A percentile compares a stretch with the other conserved stretches of the same genome.
phyloP scores from a whole-genome alignment of 2,113 vertebrate genomes.

The Cricetomys ansorgei region DNA sequence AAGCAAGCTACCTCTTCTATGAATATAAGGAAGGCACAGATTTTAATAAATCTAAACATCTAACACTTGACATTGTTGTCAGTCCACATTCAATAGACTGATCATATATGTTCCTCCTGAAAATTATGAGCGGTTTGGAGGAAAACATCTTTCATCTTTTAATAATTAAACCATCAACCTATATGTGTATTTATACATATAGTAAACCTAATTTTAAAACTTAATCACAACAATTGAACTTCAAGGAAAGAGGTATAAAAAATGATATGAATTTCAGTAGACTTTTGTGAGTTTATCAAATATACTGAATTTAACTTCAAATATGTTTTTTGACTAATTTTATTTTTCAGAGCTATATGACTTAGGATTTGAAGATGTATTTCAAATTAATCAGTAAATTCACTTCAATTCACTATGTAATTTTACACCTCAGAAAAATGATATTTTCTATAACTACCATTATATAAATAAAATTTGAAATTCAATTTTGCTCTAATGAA shows the following conservation, averaged over 20 bases:
- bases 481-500: neutral
- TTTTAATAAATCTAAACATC: no score
- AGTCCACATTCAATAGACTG: no score
- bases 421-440: neutral
- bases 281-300: neutral
- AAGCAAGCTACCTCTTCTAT: no score
- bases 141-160: no score
- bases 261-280: neutral
- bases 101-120: no score
- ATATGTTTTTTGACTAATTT: neutral
- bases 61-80: no score
- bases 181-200: neutral
- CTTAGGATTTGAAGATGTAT: neutral
- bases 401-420: neutral
- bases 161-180: no score
- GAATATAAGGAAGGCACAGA: no score
- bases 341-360: neutral
- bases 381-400: neutral
- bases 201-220: conserved; percentile 26
- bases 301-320: neutral
- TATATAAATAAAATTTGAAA: neutral
- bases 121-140: no score
- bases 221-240: neutral
- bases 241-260: neutral
- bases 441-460: neutral